These are phyloP conservation scores for Polydrusus pterygomalis DNA, from an alignment of 2,888 invertebrate species.

Conservation along the genomic window DNA sequence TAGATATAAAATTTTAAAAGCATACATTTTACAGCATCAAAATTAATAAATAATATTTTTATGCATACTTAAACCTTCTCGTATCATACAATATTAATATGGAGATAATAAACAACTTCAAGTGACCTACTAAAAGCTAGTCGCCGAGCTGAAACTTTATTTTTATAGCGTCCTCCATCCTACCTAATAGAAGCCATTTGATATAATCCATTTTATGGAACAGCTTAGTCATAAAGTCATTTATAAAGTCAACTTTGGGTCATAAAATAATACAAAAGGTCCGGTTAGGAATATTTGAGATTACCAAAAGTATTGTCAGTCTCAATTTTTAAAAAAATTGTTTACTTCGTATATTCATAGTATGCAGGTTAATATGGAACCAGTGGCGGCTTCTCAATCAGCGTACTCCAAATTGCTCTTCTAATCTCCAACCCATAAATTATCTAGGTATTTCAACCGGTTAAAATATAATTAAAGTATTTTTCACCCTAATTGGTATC, in stretches of 20 bases:
- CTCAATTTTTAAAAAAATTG: no score
- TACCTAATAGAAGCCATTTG: constrained; percentile 32
- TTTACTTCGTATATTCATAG: no score
- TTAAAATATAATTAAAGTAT: no score
- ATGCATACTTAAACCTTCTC: background rate
- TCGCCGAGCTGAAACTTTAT: constrained; percentile 13
- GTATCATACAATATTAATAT: constrained; percentile 10
- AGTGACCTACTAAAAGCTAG: constrained; percentile 22
- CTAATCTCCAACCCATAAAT: no score
- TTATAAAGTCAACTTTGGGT: constrained; percentile 40
- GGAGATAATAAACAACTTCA: constrained; percentile 13
- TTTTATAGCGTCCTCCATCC: constrained; percentile 22
- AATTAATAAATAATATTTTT: constrained; percentile 1
- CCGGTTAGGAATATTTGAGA: no score
- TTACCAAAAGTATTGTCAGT: no score
- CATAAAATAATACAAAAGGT: constrained; percentile 36
- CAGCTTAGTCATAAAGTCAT: constrained; percentile 35
- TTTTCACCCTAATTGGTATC: no score
- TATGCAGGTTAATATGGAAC: no score
- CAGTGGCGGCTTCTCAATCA: no score
- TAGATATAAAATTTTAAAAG: background rate
- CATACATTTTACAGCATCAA: background rate
- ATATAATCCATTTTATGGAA: constrained; percentile 32
- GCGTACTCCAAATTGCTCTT: no score
- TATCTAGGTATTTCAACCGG: no score